Percentiles rank a stretch among this genome's conserved stretches.
These are phyloP conservation scores for Cantharis rustica DNA, from an alignment of 2,888 invertebrate genomes.

Conservation along the genomic window DNA sequence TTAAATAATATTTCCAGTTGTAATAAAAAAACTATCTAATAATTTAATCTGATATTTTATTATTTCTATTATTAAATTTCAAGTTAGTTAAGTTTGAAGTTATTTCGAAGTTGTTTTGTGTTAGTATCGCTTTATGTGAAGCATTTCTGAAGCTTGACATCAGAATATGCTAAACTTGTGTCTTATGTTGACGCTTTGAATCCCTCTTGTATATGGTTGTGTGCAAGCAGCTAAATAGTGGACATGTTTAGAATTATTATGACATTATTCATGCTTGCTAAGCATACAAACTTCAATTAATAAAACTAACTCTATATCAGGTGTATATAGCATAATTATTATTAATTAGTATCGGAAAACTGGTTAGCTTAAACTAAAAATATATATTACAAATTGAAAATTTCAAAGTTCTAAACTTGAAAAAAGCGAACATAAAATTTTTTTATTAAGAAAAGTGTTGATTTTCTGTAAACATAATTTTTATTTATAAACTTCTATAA, in stretches of 20 bases:
- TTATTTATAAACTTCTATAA: neutral
- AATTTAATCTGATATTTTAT: too few relatives aligned
- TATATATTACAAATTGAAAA: neutral
- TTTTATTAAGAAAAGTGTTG: neutral
- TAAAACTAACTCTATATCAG: neutral
- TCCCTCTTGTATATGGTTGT: neutral
- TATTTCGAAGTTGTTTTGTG: neutral
- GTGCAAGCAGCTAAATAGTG: neutral
- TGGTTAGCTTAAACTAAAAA: too few relatives aligned
- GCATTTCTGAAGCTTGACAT: neutral
- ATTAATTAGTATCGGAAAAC: neutral
- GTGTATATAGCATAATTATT: neutral
- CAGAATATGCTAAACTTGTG: neutral
- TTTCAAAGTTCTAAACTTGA: neutral
- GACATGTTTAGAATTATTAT: neutral
- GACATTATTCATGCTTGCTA: neutral
- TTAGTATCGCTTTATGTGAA: neutral
- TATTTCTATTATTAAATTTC: neutral
- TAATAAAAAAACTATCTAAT: too few relatives aligned
- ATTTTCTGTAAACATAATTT: neutral
- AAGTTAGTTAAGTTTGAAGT: neutral
- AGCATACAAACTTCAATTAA: neutral
- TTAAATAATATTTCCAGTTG: too few relatives aligned
- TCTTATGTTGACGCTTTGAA: neutral
- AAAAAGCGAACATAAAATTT: neutral